phyloP scores from a whole-genome alignment of 2,113 vertebrate genomes.

The Ctenomys sociabilis region DNA sequence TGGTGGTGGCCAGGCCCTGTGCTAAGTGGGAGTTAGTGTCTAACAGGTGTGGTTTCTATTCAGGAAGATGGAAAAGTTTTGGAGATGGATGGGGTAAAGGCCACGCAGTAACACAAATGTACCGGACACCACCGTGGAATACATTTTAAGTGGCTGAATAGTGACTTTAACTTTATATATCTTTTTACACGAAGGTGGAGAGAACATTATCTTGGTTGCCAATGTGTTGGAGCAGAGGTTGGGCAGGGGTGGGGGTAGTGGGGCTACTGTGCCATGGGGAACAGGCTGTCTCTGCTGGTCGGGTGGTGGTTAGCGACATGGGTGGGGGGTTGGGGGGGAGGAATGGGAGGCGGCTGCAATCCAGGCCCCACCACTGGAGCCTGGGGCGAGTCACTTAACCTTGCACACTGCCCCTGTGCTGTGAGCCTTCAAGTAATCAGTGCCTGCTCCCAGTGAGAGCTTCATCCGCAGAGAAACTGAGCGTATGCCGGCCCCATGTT shows the following conservation, averaged over 20 bases:
- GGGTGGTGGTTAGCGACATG: neutral
- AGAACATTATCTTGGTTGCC: neutral
- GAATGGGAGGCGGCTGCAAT: neutral
- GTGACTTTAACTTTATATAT: neutral
- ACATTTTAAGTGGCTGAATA: neutral
- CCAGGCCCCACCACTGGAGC: neutral
- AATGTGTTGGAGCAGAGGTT: neutral
- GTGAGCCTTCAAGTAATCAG: fast-evolving
- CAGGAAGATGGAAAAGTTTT: neutral
- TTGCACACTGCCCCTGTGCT: neutral
- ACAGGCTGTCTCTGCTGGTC: neutral
- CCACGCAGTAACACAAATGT: neutral
- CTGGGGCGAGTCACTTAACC: neutral
- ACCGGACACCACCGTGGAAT: neutral
- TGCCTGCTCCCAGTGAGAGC: neutral
- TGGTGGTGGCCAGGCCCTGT: neutral
- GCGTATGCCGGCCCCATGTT: fast-evolving
- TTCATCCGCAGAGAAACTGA: neutral
- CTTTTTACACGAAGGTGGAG: neutral
- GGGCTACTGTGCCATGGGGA: neutral
- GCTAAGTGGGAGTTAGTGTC: neutral
- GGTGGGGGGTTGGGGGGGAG: too few species aligned
- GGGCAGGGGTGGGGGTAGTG: neutral
- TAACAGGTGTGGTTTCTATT: neutral
- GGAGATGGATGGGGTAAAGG: neutral